phyloP scores from a whole-genome alignment of 2,888 invertebrate genomes.

The Theodoxus fluviatilis region DNA sequence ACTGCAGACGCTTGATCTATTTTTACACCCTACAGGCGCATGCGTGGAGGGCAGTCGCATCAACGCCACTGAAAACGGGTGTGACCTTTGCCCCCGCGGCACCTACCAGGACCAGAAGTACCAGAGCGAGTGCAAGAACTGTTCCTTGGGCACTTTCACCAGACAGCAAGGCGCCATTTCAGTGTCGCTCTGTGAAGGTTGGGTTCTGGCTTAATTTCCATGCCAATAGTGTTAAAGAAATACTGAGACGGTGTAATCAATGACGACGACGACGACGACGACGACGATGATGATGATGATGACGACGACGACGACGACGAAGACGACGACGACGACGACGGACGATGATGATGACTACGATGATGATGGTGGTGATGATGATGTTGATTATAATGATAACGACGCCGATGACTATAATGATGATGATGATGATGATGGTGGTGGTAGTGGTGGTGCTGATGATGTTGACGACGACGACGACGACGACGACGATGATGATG shows the following conservation, averaged over 20 bases:
- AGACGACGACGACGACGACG: not conserved
- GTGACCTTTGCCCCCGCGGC: constrained; percentile 71
- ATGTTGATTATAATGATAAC: not conserved
- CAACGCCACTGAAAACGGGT: no score
- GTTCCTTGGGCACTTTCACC: constrained; percentile 30
- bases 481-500: constrained; percentile 14
- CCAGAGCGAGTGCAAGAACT: constrained; percentile 80
- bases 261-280: not conserved
- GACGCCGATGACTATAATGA: not conserved
- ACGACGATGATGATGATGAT: not conserved
- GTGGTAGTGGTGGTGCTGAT: not conserved
- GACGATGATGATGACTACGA: not conserved
- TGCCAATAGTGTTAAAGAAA: no score
- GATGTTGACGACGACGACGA: not conserved
- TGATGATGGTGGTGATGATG: not conserved
- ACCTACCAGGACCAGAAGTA: constrained; percentile 61
- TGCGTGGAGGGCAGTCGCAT: no score
- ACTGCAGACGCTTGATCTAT: no score
- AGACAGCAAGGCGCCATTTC: constrained; percentile 25
- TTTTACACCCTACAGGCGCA: no score
- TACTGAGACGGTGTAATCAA: not conserved
- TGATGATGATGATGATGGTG: not conserved
- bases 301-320: not conserved
- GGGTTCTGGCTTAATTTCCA: no score
- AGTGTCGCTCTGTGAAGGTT: constrained; percentile 22